Conservation (phyloP, 2,888 invertebrate genomes). For the Torymus texanus region DNA sequence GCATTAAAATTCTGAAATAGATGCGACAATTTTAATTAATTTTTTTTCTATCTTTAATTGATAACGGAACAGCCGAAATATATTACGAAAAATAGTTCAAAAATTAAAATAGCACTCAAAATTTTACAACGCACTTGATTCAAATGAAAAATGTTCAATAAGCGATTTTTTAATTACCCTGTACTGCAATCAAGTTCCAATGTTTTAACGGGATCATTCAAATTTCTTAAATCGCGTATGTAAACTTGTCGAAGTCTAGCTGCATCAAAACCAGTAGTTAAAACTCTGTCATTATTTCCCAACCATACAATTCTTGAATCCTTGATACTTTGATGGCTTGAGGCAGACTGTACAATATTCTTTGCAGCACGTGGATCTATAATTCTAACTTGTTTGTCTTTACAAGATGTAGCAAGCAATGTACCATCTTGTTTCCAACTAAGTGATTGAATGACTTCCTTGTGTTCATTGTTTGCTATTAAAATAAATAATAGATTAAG, state of each 20-base stretch:
- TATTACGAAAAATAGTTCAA: not conserved
- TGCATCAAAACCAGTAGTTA: conserved; percentile 94
- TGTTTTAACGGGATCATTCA: conserved; percentile 85
- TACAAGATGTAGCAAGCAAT: conserved; percentile 89
- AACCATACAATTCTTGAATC: conserved; percentile 95
- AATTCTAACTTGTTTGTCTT: conserved; percentile 92
- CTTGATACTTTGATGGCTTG: conserved; percentile 92
- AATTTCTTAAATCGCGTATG: conserved; percentile 90
- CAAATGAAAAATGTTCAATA: too few relatives aligned
- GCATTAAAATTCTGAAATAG: conserved; percentile 85
- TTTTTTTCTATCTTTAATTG: not conserved
- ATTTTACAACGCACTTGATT: too few relatives aligned
- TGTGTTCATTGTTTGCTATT: conserved; percentile 83
- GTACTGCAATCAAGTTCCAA: conserved; percentile 90
- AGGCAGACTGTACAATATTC: conserved; percentile 78
- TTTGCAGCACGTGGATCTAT: conserved; percentile 84
- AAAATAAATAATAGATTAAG: conserved; percentile 4
- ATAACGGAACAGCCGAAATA: conserved; percentile 2
- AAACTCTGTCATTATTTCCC: conserved; percentile 87
- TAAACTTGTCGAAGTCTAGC: conserved; percentile 91
- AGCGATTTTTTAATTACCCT: conserved; percentile 76
- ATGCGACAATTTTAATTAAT: too few relatives aligned
- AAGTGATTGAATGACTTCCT: conserved; percentile 91
- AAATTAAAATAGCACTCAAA: not conserved
- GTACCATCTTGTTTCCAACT: conserved; percentile 94